Evolutionary conservation across 2,113 vertebrate species (phyloP).

Genomic region (Campylomormyrus tamandua): DNA sequence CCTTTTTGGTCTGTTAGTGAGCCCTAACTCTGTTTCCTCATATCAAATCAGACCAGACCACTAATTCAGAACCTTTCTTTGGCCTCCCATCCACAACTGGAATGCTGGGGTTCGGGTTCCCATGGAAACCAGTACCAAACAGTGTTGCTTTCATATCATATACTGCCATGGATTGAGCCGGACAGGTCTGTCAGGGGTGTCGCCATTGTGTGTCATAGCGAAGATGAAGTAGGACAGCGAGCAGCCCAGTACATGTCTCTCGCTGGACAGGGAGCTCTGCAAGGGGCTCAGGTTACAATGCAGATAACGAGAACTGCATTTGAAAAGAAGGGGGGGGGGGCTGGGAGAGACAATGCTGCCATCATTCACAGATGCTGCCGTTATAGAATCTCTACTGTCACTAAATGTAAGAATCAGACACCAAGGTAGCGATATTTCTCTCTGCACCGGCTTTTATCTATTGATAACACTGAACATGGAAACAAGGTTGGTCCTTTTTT

Average conservation of each 20-base stretch:
- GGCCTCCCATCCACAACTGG: neutral
- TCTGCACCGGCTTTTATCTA: neutral
- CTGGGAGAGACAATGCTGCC: neutral
- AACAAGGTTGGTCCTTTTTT: neutral
- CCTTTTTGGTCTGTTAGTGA: neutral
- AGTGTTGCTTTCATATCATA: neutral
- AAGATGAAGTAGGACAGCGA: neutral
- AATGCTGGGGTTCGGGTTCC: neutral
- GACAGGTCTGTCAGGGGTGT: neutral
- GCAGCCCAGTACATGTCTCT: neutral
- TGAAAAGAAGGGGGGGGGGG: neutral
- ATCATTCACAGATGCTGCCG: neutral
- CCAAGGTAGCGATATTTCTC: neutral
- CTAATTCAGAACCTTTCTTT: neutral
- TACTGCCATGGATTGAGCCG: neutral
- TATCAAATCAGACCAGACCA: too few species aligned
- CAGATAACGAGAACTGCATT: neutral
- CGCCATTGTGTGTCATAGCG: neutral
- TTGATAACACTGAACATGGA: neutral
- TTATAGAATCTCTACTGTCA: neutral
- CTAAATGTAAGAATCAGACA: neutral
- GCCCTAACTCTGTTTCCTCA: neutral
- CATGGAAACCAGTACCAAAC: neutral
- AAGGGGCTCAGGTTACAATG: constrained; percentile 1
- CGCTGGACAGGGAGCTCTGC: neutral